Conservation (phyloP, 2,797 vertebrate species). For the Pipistrellus pipistrellus region DNA sequence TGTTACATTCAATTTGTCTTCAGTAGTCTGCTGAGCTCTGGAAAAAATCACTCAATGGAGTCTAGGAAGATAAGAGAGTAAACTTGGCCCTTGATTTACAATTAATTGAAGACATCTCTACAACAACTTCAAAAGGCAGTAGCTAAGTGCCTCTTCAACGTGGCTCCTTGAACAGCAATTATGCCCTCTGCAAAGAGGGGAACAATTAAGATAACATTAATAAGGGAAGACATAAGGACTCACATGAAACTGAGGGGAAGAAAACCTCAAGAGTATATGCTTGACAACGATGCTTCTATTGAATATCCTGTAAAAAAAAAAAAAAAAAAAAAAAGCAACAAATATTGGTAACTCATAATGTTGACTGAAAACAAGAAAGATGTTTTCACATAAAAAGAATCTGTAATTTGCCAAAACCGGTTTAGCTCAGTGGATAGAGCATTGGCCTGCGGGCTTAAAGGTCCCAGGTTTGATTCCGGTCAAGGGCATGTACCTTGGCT, state of each 20-base stretch:
- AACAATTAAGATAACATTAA: slow-evolving; percentile 29
- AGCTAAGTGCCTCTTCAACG: not conserved
- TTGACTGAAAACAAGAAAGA: not conserved
- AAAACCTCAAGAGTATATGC: not conserved
- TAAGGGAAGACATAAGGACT: not conserved
- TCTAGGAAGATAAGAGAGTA: not conserved
- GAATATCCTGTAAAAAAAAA: slow-evolving; percentile 35
- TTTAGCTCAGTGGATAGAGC: no score
- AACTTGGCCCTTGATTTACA: not conserved
- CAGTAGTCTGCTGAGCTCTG: not conserved
- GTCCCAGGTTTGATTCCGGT: no score
- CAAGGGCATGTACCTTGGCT: no score
- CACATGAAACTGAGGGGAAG: not conserved
- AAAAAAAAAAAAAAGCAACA: slow-evolving; percentile 30
- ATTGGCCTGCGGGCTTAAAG: no score
- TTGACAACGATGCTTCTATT: not conserved
- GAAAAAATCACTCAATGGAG: slow-evolving; percentile 12
- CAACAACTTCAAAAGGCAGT: slow-evolving; percentile 27
- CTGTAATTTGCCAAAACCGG: not conserved
- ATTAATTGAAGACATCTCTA: not conserved
- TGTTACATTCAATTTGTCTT: not conserved
- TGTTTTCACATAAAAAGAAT: not conserved
- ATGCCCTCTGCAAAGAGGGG: not conserved
- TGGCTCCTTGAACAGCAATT: slow-evolving; percentile 5
- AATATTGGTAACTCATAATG: not conserved